Percentiles rank a stretch among this genome's conserved stretches.
These are phyloP conservation scores for Coreoperca whiteheadi DNA, from an alignment of 2,113 vertebrate genomes.

Conservation along the genomic window DNA sequence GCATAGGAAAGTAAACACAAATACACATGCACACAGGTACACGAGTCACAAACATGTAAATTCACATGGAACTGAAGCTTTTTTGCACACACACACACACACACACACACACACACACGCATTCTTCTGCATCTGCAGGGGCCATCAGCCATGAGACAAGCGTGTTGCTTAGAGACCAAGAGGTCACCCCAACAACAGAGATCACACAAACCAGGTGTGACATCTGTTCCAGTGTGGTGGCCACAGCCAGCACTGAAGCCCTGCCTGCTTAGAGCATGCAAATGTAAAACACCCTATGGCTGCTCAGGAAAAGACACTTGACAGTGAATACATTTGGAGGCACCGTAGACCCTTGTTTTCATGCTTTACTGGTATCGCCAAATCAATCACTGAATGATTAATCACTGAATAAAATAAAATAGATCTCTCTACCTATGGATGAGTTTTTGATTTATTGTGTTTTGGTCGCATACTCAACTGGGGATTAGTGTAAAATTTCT, in stretches of 20 bases:
- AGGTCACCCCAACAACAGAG: constrained; percentile 71
- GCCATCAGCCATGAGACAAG: constrained; percentile 62
- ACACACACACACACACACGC: neutral
- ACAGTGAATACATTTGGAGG: constrained; percentile 45
- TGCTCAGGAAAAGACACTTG: constrained; percentile 38
- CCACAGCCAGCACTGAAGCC: constrained; percentile 54
- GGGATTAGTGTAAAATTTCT: neutral
- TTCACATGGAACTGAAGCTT: constrained; percentile 22
- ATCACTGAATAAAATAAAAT: constrained; percentile 18
- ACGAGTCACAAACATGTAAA: constrained; percentile 20
- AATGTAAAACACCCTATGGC: constrained; percentile 46
- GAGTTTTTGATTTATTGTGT: constrained; percentile 12
- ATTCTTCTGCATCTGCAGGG: constrained; percentile 38
- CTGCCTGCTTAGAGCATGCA: constrained; percentile 59
- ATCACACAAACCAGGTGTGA: constrained; percentile 82
- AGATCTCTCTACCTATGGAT: neutral
- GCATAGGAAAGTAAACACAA: neutral
- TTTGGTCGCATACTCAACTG: neutral
- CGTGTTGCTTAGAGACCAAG: constrained; percentile 74
- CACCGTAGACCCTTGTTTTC: constrained; percentile 9
- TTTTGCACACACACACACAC: constrained; percentile 6
- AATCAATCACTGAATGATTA: constrained; percentile 26
- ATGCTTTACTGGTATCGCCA: constrained; percentile 4
- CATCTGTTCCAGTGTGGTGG: constrained; percentile 74
- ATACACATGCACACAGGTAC: constrained; percentile 1